These are phyloP conservation scores for Lycocerus yunnanus DNA, from an alignment of 2,888 invertebrate species.

Conservation along the genomic window DNA sequence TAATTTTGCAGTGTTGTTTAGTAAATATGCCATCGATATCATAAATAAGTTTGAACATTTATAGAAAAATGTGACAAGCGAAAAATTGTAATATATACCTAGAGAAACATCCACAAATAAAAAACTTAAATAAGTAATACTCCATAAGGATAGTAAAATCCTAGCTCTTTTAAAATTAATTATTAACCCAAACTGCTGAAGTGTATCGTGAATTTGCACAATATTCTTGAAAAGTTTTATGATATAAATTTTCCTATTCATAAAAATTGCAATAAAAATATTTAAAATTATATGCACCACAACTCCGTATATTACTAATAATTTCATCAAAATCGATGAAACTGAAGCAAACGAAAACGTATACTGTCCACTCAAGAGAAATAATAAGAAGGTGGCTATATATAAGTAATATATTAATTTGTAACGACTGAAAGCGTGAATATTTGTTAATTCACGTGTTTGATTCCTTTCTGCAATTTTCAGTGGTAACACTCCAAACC, in stretches of 20 bases:
- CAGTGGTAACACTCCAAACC: not conserved
- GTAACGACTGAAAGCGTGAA: not conserved
- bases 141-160: not conserved
- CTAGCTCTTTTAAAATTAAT: not conserved
- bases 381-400: not conserved
- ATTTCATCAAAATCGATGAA: not conserved
- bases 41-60: not conserved
- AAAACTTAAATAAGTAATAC: not conserved
- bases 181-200: not conserved
- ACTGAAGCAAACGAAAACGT: not conserved
- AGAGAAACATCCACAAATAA: not conserved
- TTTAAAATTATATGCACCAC: not conserved
- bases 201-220: not conserved
- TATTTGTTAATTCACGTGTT: not conserved
- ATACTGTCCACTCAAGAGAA: not conserved
- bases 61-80: not conserved
- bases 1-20: not conserved
- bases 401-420: not conserved
- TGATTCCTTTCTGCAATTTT: not conserved
- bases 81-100: not conserved
- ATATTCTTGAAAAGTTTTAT: not conserved
- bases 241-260: not conserved
- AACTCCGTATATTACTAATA: not conserved
- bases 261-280: not conserved
- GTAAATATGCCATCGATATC: not conserved